Evolutionary conservation across 2,888 invertebrate genomes (phyloP).

Genomic region (Craniophora ligustri): DNA sequence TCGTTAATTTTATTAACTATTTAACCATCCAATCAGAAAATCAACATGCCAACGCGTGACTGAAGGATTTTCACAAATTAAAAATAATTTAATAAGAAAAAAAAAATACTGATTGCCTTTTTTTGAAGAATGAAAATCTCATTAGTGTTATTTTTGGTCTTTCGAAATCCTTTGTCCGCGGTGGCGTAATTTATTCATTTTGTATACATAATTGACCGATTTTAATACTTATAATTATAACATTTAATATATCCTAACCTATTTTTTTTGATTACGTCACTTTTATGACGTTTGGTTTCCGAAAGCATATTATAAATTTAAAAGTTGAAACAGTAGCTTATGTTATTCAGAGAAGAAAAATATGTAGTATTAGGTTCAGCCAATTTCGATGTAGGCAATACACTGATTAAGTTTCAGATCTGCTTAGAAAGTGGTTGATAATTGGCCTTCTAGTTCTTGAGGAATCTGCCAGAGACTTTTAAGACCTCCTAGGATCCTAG

Average conservation of each 20-base stretch:
- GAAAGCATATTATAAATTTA: background rate
- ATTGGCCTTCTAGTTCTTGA: too few relatives aligned
- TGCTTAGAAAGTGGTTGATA: too few relatives aligned
- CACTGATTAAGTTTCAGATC: too few relatives aligned
- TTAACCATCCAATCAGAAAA: conserved; percentile 35
- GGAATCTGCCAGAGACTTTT: too few relatives aligned
- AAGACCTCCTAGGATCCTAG: too few relatives aligned
- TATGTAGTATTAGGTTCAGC: too few relatives aligned
- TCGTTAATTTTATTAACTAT: conserved; percentile 60
- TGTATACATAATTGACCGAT: conserved; percentile 48
- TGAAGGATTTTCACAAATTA: conserved; percentile 15
- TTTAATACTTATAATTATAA: conserved; percentile 49
- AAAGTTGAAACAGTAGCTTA: too few relatives aligned
- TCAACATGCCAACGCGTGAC: conserved; percentile 15
- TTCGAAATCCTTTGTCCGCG: conserved; percentile 24
- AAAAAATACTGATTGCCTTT: background rate
- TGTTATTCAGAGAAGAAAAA: background rate
- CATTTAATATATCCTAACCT: conserved; percentile 49
- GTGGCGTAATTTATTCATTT: conserved; percentile 9
- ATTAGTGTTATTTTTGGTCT: background rate
- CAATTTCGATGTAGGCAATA: too few relatives aligned
- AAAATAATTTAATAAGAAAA: background rate
- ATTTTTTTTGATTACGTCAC: conserved; percentile 39
- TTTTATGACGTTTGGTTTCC: background rate
- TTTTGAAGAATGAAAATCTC: background rate